Conservation (phyloP, 2,797 vertebrate genomes). For the Etheostoma nigrum region DNA sequence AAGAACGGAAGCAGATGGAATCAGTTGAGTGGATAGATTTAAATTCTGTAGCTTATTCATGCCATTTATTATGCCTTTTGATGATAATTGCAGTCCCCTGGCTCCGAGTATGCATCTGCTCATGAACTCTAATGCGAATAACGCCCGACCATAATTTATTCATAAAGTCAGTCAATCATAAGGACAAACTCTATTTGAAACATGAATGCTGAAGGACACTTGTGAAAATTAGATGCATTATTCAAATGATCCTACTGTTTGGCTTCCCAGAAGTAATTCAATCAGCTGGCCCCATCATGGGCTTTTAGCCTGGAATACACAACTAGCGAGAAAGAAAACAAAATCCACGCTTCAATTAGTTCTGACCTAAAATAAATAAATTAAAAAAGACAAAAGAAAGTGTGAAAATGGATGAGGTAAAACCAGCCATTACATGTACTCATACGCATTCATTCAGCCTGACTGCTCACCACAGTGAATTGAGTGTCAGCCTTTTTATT, state of each 20-base stretch:
- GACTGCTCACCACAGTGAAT: background rate
- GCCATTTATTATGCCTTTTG: background rate
- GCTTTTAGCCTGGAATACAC: conserved; percentile 45
- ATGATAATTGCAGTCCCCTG: conserved; percentile 4
- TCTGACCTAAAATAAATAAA: background rate
- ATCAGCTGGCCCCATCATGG: conserved; percentile 37
- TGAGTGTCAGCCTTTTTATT: conserved; percentile 7
- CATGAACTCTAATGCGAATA: conserved; percentile 38
- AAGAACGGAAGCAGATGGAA: background rate
- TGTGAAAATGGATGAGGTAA: background rate
- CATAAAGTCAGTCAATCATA: conserved; percentile 44
- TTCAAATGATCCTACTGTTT: conserved; percentile 62
- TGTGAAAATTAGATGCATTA: conserved; percentile 71
- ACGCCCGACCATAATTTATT: conserved; percentile 46
- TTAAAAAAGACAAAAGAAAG: background rate
- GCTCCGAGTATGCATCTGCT: conserved; percentile 28
- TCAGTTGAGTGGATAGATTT: background rate
- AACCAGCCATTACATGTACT: background rate
- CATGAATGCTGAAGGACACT: conserved; percentile 67
- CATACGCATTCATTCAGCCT: background rate
- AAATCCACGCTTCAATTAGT: background rate
- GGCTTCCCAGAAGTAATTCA: conserved; percentile 56
- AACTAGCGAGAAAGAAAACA: background rate
- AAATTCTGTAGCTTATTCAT: background rate
- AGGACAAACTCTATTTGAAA: conserved; percentile 38